Conservation (phyloP, 2,113 vertebrate genomes). For the Vombatus ursinus region DNA sequence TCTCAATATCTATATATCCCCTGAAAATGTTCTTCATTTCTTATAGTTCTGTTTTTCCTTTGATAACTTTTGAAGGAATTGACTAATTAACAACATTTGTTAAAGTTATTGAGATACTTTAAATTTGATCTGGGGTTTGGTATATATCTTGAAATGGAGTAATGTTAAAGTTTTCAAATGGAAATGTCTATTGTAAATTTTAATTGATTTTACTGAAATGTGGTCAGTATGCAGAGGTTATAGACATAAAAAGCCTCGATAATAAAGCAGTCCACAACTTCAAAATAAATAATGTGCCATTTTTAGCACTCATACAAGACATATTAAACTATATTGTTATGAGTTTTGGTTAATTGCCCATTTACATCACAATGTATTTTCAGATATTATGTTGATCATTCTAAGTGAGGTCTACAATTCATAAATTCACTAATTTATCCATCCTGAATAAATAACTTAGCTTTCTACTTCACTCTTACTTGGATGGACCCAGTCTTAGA, state of each 20-base stretch:
- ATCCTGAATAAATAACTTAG: not conserved
- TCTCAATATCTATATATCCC: not conserved
- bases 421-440: not conserved
- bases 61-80: slow-evolving; percentile 8
- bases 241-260: not conserved
- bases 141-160: not conserved
- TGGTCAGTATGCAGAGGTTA: not conserved
- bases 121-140: slow-evolving; percentile 1
- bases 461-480: not conserved
- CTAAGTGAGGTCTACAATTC: not conserved
- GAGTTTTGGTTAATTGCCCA: not conserved
- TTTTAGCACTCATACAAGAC: fast-evolving
- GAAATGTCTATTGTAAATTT: not conserved
- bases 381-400: not conserved
- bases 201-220: slow-evolving; percentile 12
- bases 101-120: not conserved
- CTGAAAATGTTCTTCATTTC: not conserved
- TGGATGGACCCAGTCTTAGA: not conserved
- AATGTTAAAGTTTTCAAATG: not conserved
- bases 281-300: not conserved
- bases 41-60: not conserved
- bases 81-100: not conserved
- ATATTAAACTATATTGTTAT: too few relatives aligned
- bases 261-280: not conserved
- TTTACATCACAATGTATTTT: not conserved